phyloP scores from a whole-genome alignment of 2,113 vertebrate genomes.

The Chlamydotis undulata region DNA sequence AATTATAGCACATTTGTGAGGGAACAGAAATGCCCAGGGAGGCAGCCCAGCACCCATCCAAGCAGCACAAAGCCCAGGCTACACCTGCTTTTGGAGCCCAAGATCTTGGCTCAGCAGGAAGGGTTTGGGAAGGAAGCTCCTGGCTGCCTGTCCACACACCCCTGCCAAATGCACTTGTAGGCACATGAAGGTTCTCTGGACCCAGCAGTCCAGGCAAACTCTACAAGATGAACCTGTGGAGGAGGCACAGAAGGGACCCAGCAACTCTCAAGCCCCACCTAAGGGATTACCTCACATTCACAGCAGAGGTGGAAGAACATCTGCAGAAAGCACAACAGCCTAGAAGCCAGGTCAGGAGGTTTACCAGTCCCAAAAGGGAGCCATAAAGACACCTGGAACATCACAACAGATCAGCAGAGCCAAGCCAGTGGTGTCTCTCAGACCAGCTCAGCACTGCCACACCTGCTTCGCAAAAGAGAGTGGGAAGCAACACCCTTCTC shows the following conservation, averaged over 20 bases:
- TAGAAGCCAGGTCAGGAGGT: background rate
- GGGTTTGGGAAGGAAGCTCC: background rate
- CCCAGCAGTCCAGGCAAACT: background rate
- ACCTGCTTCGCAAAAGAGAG: rapidly evolving
- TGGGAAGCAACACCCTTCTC: background rate
- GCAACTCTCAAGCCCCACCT: too few relatives aligned
- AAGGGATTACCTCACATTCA: background rate
- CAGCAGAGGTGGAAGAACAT: background rate
- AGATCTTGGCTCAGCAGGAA: background rate
- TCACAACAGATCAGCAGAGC: background rate
- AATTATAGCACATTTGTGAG: background rate
- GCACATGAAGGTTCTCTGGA: background rate
- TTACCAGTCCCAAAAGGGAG: background rate
- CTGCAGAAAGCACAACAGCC: background rate
- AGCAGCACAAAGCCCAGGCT: background rate
- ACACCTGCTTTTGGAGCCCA: background rate
- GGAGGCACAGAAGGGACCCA: background rate
- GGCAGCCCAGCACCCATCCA: background rate
- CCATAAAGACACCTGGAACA: background rate
- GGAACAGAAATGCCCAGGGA: background rate
- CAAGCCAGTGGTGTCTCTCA: background rate
- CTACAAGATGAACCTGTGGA: background rate
- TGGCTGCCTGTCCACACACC: rapidly evolving
- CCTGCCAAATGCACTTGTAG: background rate
- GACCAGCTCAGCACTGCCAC: background rate